Percentiles rank a stretch among this genome's conserved stretches.
phyloP scores from a whole-genome alignment of 2,113 vertebrate species.

The Arenaria interpres region DNA sequence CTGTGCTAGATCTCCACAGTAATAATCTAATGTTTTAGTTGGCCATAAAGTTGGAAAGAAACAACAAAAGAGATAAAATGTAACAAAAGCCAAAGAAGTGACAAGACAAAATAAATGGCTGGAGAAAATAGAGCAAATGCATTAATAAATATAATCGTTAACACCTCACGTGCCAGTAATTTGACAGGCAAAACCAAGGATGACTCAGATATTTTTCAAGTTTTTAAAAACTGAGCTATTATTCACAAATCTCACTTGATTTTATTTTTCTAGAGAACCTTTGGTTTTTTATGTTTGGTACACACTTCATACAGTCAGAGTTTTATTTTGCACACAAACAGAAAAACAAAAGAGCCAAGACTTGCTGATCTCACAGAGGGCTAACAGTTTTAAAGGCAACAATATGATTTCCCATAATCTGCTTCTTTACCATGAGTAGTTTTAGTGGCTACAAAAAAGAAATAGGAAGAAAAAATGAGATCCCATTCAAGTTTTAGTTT shows the following conservation, averaged over 20 bases:
- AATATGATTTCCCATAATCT: not conserved
- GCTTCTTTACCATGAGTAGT: not conserved
- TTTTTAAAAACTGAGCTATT: not conserved
- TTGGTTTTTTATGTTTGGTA: not conserved
- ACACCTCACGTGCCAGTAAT: not conserved
- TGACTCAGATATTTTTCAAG: slow-evolving; percentile 23
- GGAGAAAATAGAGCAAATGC: not conserved
- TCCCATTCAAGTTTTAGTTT: not conserved
- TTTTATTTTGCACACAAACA: not conserved
- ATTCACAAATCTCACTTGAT: not conserved
- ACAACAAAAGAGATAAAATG: not conserved
- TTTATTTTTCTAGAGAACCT: not conserved
- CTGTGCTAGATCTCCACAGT: not conserved
- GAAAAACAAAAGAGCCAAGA: not conserved
- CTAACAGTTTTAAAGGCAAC: not conserved
- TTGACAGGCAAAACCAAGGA: not conserved
- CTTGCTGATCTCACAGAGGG: not conserved
- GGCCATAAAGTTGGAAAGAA: not conserved
- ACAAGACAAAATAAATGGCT: not conserved
- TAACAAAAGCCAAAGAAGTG: not conserved
- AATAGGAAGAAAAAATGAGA: accelerated
- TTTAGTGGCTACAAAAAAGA: not conserved
- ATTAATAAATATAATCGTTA: not conserved
- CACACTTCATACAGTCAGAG: not conserved
- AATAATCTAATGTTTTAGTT: not conserved